A percentile compares a stretch with the other conserved stretches of the same genome.
These are phyloP conservation scores for Canis aureus DNA, from an alignment of 2,113 vertebrate species.

Conservation along the genomic window DNA sequence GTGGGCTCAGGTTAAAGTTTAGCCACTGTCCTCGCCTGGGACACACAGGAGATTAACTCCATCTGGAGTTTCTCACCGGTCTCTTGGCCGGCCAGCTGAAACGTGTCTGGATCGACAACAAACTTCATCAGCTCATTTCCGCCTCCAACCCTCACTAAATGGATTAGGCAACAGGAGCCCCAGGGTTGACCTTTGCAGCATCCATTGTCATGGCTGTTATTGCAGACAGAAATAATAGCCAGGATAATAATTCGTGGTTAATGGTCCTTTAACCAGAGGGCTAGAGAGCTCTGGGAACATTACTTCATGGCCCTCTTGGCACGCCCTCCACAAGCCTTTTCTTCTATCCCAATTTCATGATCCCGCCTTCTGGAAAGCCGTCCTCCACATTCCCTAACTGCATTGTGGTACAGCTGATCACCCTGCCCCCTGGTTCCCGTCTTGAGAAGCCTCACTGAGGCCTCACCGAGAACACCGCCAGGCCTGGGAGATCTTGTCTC, in stretches of 20 bases:
- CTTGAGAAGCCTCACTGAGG: neutral
- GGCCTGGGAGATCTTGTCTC: neutral
- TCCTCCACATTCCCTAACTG: neutral
- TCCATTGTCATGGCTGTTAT: constrained; percentile 53
- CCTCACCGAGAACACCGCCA: neutral
- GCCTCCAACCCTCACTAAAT: constrained; percentile 42
- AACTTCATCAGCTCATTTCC: constrained; percentile 55
- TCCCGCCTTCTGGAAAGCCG: constrained; percentile 1
- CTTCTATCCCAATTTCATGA: neutral
- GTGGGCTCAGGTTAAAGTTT: neutral
- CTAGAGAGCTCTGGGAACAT: neutral
- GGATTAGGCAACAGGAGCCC: constrained; percentile 55
- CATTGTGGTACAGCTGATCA: neutral
- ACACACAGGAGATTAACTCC: neutral
- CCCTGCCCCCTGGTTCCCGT: neutral
- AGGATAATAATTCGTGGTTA: neutral
- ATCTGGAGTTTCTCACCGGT: constrained; percentile 51
- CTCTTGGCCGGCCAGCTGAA: neutral
- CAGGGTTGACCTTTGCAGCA: constrained; percentile 47
- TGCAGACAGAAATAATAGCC: constrained; percentile 31
- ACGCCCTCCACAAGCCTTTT: neutral
- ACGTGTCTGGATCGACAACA: constrained; percentile 9
- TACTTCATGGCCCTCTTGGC: neutral
- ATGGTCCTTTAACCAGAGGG: constrained; percentile 53
- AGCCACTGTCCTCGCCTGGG: constrained; percentile 3